Evolutionary conservation across 2,888 invertebrate genomes (phyloP).

Genomic region (Diarsia brunnea): DNA sequence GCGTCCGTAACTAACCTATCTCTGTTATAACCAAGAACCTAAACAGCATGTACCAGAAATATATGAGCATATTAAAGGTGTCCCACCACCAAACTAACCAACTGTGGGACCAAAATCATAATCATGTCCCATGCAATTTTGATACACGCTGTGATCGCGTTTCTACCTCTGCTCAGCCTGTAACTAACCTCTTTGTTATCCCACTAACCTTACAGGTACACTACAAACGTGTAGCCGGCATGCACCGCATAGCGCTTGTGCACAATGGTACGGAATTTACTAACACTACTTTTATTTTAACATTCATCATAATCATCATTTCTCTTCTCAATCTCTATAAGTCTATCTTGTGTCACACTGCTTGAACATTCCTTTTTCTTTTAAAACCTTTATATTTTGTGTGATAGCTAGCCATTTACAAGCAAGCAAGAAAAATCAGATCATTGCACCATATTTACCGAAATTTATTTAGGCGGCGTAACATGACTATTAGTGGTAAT

Average conservation of each 20-base stretch:
- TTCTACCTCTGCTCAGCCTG: background rate
- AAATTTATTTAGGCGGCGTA: background rate
- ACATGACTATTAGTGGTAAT: background rate
- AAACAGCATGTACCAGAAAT: background rate
- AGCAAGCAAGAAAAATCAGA: background rate
- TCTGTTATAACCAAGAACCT: conserved; percentile 50
- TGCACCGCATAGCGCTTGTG: conserved; percentile 25
- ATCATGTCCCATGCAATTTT: background rate
- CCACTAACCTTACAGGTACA: conserved; percentile 79
- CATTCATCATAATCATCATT: background rate
- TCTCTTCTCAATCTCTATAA: background rate
- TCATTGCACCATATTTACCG: background rate
- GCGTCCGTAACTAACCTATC: background rate
- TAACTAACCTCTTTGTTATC: conserved; percentile 14
- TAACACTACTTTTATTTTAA: conserved; percentile 18
- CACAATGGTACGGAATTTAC: conserved; percentile 43
- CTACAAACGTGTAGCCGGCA: conserved; percentile 79
- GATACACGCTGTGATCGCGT: background rate
- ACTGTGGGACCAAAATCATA: background rate
- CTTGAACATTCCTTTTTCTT: background rate
- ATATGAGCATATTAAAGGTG: background rate
- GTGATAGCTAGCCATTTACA: background rate
- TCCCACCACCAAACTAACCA: background rate
- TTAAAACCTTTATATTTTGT: background rate
- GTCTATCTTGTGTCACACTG: background rate